Percentiles rank a stretch among this genome's conserved stretches.
Evolutionary conservation across 2,888 invertebrate species (phyloP).

Genomic region (Entomobrya proxima): DNA sequence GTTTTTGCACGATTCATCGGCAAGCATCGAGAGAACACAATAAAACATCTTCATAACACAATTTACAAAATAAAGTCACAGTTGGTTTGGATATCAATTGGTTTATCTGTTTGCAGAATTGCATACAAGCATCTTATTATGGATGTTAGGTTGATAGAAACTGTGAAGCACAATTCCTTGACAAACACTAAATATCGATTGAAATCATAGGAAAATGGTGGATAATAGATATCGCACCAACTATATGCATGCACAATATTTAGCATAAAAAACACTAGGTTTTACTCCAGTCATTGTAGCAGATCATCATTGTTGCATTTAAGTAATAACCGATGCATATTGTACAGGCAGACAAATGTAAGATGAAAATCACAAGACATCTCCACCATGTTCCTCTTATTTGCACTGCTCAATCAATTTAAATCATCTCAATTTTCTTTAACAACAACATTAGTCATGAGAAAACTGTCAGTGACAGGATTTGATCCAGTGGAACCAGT

Average conservation of each 20-base stretch:
- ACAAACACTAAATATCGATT: background rate
- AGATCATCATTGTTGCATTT: no score
- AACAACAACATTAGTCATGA: no score
- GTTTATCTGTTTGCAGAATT: no score
- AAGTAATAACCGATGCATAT: no score
- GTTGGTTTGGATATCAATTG: no score
- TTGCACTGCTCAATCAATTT: no score
- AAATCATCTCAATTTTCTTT: no score
- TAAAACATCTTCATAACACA: background rate
- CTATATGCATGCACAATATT: background rate
- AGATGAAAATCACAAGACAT: no score
- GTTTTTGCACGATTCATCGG: background rate
- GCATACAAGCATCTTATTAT: background rate
- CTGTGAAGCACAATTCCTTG: background rate
- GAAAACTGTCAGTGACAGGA: background rate
- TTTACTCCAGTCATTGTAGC: no score
- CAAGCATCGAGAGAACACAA: background rate
- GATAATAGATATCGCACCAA: slow-evolving; percentile 41
- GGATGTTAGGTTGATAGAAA: background rate
- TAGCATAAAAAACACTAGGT: no score
- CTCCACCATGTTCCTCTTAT: no score
- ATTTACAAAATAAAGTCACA: background rate
- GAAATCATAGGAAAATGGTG: slow-evolving; percentile 45
- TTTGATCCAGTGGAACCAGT: background rate
- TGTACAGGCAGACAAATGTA: no score